Evolutionary conservation across 1,140 invertebrate species (phyloP), one percentile per base, ranked within the genome.

Genomic region (Penaeus indicus): DNA sequence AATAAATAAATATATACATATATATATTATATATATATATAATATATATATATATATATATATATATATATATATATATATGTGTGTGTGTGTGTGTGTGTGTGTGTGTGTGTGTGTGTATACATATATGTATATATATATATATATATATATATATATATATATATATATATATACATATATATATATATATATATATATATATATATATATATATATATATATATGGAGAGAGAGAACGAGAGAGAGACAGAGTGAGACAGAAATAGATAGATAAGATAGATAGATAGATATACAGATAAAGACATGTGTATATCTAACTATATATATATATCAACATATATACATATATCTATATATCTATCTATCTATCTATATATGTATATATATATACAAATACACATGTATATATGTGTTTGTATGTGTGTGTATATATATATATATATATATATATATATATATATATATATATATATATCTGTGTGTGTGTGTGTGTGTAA

Each of bases 141-240:
- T 69, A 69, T 22, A 69, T 22, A 69, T 22, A 69, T 69, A 69
- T 69, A 22, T 11, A 69, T 69, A 22, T 25, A 11, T 2, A 25
- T 19, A 69, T 22, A 69, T 69, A 69, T 22, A 69, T n/a, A 72
- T n/a, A 72, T 22, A n/a, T n/a, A 72, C 16, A n/a, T n/a, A 72
- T n/a, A 72, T 72, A 72, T 72, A 72, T 72, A 72, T 72, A n/a
- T 72, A 72, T 72, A n/a, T 72, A n/a, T 72, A n/a, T 72, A 19
- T n/a, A 22, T 72, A 72, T n/a, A 72, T n/a, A 19, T 72, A 0
- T 2, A 72, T 72, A 72, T 72, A 25, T 25, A n/a, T 72, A 19
- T 72, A n/a, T 72, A 25, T 22, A 22, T 69, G 27, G 7, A 69
- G n/a, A n/a, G n/a, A n/a, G n/a, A n/a, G n/a, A n/a, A n/a, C n/a